Evolutionary conservation across 2,888 invertebrate species (phyloP).

Genomic region (Volucella inflata): DNA sequence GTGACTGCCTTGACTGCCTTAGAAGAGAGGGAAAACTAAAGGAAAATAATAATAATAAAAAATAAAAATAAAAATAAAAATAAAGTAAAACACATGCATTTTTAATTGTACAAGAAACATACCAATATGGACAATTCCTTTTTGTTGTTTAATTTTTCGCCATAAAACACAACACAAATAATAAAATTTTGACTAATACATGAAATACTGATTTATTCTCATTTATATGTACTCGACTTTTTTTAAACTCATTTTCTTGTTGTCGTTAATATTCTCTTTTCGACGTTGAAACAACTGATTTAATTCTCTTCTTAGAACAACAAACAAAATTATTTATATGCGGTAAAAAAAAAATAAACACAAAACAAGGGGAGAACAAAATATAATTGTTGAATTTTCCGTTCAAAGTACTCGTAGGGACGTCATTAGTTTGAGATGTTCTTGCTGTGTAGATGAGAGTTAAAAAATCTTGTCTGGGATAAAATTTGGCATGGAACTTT

Average conservation of each 20-base stretch:
- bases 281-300: slow-evolving; percentile 22
- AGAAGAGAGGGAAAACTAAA: background rate
- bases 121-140: slow-evolving; percentile 53
- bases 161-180: slow-evolving; percentile 59
- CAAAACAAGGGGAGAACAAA: slow-evolving; percentile 10
- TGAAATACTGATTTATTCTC: slow-evolving; percentile 70
- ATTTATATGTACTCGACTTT: slow-evolving; percentile 10
- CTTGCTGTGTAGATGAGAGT: slow-evolving; percentile 26
- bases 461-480: background rate
- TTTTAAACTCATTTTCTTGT: slow-evolving; percentile 22
- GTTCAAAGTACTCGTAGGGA: background rate
- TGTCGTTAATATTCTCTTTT: slow-evolving; percentile 24
- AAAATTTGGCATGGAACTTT: slow-evolving; percentile 38
- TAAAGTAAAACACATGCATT: slow-evolving; percentile 74
- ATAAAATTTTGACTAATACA: slow-evolving; percentile 66
- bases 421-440: background rate
- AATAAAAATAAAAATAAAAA: slow-evolving; percentile 12
- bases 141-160: slow-evolving; percentile 32
- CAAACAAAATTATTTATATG: slow-evolving; percentile 44
- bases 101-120: slow-evolving; percentile 53
- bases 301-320: slow-evolving; percentile 25
- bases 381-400: slow-evolving; percentile 29
- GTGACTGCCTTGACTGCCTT: background rate
- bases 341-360: slow-evolving; percentile 24
- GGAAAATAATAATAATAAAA: background rate